Evolutionary conservation across 2,113 vertebrate species (phyloP).

Genomic region (Chloropsis hardwickii): DNA sequence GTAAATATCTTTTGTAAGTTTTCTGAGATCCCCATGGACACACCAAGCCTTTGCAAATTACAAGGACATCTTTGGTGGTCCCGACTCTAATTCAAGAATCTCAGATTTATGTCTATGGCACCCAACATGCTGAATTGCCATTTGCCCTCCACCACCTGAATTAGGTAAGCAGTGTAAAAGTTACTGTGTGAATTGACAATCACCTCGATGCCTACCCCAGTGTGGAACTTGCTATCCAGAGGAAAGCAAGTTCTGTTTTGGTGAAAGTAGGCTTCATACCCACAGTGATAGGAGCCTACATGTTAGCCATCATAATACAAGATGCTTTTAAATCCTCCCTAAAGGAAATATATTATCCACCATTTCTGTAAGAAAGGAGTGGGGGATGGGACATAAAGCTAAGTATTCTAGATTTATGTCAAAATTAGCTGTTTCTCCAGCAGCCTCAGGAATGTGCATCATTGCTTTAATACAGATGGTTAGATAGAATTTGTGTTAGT

Average conservation of each 20-base stretch:
- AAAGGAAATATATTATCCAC: conserved; percentile 50
- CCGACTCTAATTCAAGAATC: not conserved
- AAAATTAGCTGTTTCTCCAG: conserved; percentile 57
- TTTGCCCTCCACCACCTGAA: not conserved
- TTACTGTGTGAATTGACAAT: not conserved
- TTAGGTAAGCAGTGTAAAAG: not conserved
- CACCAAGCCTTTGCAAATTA: not conserved
- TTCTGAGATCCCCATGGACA: not conserved
- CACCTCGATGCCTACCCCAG: not conserved
- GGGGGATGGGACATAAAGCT: not conserved
- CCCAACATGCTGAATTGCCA: not conserved
- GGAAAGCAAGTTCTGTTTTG: conserved; percentile 17
- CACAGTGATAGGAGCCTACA: conserved; percentile 23
- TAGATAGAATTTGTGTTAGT: conserved; percentile 7
- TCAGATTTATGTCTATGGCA: not conserved
- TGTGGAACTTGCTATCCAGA: not conserved
- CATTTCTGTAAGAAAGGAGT: conserved; percentile 63
- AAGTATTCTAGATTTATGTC: conserved; percentile 53
- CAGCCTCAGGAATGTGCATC: conserved; percentile 24
- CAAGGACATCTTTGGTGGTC: not conserved
- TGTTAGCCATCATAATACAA: conserved; percentile 42
- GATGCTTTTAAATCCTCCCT: conserved; percentile 65
- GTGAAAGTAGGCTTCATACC: conserved; percentile 8
- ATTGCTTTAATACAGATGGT: conserved; percentile 48
- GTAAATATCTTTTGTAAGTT: not conserved